phyloP scores from a whole-genome alignment of 2,113 vertebrate species.

The Lampris megalopsis region DNA sequence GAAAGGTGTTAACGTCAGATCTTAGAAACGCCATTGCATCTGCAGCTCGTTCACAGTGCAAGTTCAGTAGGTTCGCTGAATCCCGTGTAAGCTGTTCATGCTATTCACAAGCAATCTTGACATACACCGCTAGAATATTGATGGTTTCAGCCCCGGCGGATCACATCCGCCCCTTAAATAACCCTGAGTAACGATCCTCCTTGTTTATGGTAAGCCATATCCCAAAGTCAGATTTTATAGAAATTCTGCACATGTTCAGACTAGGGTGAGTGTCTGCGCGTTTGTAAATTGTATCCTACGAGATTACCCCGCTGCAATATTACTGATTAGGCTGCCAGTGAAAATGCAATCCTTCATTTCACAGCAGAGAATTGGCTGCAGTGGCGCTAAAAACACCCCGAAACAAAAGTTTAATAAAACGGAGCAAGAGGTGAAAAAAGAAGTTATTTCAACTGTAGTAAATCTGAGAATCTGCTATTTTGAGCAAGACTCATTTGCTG shows the following conservation, averaged over 20 bases:
- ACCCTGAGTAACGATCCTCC: slow-evolving; percentile 12
- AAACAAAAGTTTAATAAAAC: not conserved
- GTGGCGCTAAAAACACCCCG: no score
- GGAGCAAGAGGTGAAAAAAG: not conserved
- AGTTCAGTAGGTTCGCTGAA: not conserved
- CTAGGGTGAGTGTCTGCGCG: slow-evolving; percentile 5
- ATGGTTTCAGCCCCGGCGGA: slow-evolving; percentile 28
- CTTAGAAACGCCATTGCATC: no score
- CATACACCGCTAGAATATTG: slow-evolving; percentile 40
- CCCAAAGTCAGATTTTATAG: no score
- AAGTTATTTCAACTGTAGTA: not conserved
- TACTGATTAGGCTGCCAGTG: no score
- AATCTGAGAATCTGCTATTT: not conserved
- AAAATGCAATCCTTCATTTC: no score
- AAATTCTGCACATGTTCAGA: not conserved
- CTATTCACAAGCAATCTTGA: slow-evolving; percentile 20
- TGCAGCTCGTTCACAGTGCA: not conserved
- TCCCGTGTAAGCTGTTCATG: slow-evolving; percentile 4
- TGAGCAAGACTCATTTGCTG: not conserved
- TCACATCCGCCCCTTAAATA: slow-evolving; percentile 7
- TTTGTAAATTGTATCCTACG: slow-evolving; percentile 1
- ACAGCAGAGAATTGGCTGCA: no score
- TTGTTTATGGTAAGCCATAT: not conserved
- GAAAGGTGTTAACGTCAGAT: no score
- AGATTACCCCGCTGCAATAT: no score